Percentiles rank a stretch among this genome's conserved stretches.
phyloP scores from a whole-genome alignment of 2,888 invertebrate genomes.

The Agonopterix arenella region DNA sequence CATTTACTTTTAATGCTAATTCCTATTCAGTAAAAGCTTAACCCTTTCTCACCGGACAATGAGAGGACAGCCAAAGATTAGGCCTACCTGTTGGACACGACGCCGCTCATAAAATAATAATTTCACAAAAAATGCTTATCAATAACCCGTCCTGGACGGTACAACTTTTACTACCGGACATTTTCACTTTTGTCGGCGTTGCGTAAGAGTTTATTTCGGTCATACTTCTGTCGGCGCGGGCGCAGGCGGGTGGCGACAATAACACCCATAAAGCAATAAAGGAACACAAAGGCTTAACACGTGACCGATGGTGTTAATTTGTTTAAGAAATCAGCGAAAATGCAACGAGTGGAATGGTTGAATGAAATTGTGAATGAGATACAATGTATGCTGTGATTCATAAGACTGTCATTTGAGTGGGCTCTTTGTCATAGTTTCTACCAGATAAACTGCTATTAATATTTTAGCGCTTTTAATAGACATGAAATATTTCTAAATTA shows the following conservation, averaged over 20 bases:
- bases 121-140: slow-evolving; percentile 28
- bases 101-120: slow-evolving; percentile 15
- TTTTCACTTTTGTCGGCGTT: slow-evolving; percentile 72
- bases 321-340: slow-evolving; percentile 41
- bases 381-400: slow-evolving; percentile 7
- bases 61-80: not conserved
- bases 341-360: slow-evolving; percentile 16
- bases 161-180: slow-evolving; percentile 53
- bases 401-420: not conserved
- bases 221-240: slow-evolving; percentile 17
- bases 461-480: no score
- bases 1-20: not conserved
- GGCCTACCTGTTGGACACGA: not conserved
- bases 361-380: slow-evolving; percentile 24
- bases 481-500: no score
- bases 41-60: slow-evolving; percentile 21
- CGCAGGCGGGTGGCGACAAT: slow-evolving; percentile 29
- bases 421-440: no score
- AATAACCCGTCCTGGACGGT: slow-evolving; percentile 21
- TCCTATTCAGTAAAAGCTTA: slow-evolving; percentile 9
- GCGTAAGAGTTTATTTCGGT: slow-evolving; percentile 36
- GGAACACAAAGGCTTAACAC: slow-evolving; percentile 61
- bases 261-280: slow-evolving; percentile 44
- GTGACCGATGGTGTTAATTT: slow-evolving; percentile 63
- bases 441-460: no score